These are phyloP conservation scores for Triplophysa rosa DNA, from an alignment of 2,113 vertebrate genomes.

Conservation along the genomic window DNA sequence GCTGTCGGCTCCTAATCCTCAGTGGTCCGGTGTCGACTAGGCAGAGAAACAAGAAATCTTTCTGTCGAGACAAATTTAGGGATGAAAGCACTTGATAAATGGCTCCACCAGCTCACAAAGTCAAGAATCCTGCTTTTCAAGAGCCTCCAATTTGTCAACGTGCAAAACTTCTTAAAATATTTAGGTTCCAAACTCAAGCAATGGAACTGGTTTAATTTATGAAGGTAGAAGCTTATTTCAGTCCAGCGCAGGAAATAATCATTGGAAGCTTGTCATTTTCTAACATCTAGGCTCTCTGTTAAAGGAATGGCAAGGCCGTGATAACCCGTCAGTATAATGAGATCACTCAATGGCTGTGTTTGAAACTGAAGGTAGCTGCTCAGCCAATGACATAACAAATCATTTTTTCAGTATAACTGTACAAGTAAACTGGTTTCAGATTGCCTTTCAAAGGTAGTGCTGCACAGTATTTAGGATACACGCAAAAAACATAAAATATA, in stretches of 20 bases:
- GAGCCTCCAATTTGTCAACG: slow-evolving; percentile 30
- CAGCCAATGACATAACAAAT: neutral
- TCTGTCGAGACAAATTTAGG: slow-evolving; percentile 13
- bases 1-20: slow-evolving; percentile 18
- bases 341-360: neutral
- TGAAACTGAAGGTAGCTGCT: neutral
- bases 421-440: neutral
- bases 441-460: too few relatives aligned
- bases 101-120: slow-evolving; percentile 27
- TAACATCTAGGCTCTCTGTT: neutral
- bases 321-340: neutral
- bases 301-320: neutral
- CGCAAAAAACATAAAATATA: too few relatives aligned
- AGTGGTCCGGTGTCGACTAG: neutral
- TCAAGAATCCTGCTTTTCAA: slow-evolving; percentile 4
- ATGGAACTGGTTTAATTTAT: neutral
- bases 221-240: neutral
- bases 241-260: neutral
- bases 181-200: neutral
- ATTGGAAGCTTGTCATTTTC: neutral
- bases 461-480: too few relatives aligned
- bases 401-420: neutral
- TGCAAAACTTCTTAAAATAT: neutral
- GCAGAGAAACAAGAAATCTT: slow-evolving; percentile 39
- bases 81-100: slow-evolving; percentile 43